phyloP scores from a whole-genome alignment of 2,888 invertebrate species.

The Thyatira batis region DNA sequence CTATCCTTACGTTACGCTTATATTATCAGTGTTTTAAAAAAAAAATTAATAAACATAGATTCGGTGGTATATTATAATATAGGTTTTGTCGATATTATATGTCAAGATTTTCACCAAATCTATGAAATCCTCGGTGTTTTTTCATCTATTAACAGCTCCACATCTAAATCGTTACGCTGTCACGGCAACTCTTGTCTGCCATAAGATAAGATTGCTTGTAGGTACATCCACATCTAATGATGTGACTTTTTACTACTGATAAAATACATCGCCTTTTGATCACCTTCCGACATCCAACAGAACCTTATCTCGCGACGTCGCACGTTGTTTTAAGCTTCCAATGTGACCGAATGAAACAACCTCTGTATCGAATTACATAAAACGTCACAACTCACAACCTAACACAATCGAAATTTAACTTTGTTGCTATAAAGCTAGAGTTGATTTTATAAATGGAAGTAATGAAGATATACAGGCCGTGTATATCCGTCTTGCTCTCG shows the following conservation, averaged over 20 bases:
- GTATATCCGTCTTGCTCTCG: conserved; percentile 57
- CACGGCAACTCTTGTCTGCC: neutral
- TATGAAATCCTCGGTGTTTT: neutral
- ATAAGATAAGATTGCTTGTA: neutral
- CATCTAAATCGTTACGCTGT: neutral
- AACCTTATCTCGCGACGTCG: conserved; percentile 67
- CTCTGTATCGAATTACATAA: conserved; percentile 50
- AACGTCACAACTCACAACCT: conserved; percentile 33
- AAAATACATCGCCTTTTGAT: conserved; percentile 63
- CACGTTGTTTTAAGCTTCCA: conserved; percentile 79
- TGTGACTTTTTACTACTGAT: conserved; percentile 28
- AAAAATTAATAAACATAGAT: no score
- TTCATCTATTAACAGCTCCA: neutral
- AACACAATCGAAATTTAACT: conserved; percentile 18
- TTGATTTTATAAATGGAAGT: conserved; percentile 21
- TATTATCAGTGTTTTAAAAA: no score
- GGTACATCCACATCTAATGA: conserved; percentile 1
- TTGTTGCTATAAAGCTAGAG: fast-evolving
- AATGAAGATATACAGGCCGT: conserved; percentile 48
- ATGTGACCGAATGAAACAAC: conserved; percentile 77
- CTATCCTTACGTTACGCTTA: no score
- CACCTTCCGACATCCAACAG: conserved; percentile 62
- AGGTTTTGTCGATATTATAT: no score
- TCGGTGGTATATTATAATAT: no score
- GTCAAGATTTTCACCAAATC: neutral